Evolutionary conservation across 2,113 vertebrate species (phyloP).

Genomic region (Misgurnus mizolepis): DNA sequence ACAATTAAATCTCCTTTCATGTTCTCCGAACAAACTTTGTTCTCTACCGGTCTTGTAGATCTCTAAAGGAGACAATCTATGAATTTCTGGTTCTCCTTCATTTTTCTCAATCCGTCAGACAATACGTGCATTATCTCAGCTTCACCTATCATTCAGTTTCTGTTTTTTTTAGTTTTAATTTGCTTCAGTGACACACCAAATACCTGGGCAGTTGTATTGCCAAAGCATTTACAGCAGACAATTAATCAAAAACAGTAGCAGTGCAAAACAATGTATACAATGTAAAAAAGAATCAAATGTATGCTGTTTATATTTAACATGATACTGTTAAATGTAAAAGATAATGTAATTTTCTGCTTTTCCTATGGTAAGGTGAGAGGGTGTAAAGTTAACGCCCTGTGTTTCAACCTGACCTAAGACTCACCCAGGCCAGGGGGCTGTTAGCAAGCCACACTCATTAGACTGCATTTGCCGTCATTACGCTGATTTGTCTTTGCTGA

Average conservation of each 20-base stretch:
- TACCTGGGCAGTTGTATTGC: no score
- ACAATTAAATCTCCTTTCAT: background rate
- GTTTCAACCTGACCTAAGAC: constrained; percentile 69
- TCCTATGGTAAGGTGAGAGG: constrained; percentile 27
- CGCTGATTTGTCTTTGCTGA: constrained; percentile 75
- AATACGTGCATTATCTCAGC: background rate
- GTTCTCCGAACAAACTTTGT: background rate
- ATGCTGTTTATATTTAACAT: no score
- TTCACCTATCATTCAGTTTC: background rate
- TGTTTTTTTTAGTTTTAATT: no score
- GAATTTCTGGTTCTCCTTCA: constrained; percentile 27
- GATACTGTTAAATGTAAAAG: no score
- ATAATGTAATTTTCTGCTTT: background rate
- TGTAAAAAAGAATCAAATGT: no score
- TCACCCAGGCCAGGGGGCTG: constrained; percentile 42
- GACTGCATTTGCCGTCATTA: constrained; percentile 79
- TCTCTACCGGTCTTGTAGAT: background rate
- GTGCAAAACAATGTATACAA: no score
- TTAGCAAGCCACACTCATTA: constrained; percentile 68
- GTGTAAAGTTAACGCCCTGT: constrained; percentile 55
- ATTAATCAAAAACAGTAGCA: no score
- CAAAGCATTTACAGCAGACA: no score
- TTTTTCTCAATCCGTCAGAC: background rate
- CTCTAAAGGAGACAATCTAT: background rate
- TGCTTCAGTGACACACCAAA: no score